Evolutionary conservation across 1,140 invertebrate genomes (phyloP), one percentile per base, ranked within the genome.

Genomic region (Papilio aristodemus): DNA sequence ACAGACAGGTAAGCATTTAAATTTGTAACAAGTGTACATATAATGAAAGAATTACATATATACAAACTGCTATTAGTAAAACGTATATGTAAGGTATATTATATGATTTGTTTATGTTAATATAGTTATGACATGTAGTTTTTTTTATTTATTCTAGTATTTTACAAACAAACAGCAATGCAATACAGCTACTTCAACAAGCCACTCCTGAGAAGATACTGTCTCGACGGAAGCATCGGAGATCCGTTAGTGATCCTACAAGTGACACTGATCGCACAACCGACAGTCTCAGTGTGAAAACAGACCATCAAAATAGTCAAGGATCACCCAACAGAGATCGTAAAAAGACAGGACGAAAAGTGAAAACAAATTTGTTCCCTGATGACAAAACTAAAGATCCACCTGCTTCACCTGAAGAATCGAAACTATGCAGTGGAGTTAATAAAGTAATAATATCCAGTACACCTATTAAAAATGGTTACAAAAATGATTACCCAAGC

Each of bases 381-480:
- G 89, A 91, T 27, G 85, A 90, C 0, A 83, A 80, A 71, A 69
- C 14, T 32, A 73, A 73, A 38, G 79, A 84, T n/a, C 62, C 77
- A 11, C 82, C 86, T 2, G 46, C 78, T 7, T 89, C 87, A 3
- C 86, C 89, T 9, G 89, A 91, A 70, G 89, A 91, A 38, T 87
- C 85, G 1, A 82, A 81, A 70, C 19, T 89, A 0, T 85, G 83
- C 59, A 43, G 64, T 5, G 86, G 87, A 8, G 60, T 89, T 8
- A 87, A 91, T n/a, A 79, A 78, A 73, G 27, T 89, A 1, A 68
- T 75, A 1, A 38, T 87, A 39, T 85, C 89, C 4, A 90, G 86
- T 70, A 90, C 87, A 6, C 87, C 87, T 25, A 19, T 89, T 68
- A 89, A 91, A 70, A 93, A 93, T 79, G 87, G 89, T 7, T 89